Evolutionary conservation across 2,888 invertebrate genomes (phyloP).

Genomic region (Agrotis exclamationis): DNA sequence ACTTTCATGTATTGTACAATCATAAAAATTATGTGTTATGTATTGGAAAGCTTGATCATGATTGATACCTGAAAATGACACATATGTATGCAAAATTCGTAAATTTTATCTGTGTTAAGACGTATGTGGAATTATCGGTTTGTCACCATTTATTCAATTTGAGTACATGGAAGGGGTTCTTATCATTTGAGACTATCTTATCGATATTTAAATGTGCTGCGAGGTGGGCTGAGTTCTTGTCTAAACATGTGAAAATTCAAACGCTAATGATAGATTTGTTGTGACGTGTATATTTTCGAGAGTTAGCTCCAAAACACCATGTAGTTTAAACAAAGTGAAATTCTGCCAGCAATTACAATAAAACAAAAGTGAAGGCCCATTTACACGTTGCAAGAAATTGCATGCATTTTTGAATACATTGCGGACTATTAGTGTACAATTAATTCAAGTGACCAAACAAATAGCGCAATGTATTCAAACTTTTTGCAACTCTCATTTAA

Average conservation of each 20-base stretch:
- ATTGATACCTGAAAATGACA: background rate
- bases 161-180: background rate
- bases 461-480: too few species aligned
- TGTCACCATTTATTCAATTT: conserved; percentile 18
- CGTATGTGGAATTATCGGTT: conserved; percentile 15
- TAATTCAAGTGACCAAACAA: too few species aligned
- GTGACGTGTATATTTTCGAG: too few species aligned
- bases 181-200: conserved; percentile 22
- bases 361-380: too few species aligned
- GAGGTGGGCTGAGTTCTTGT: background rate
- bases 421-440: too few species aligned
- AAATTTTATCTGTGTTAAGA: background rate
- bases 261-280: too few species aligned
- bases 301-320: too few species aligned
- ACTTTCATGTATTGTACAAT: background rate
- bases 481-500: too few species aligned
- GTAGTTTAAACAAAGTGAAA: too few species aligned
- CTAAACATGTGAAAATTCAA: background rate
- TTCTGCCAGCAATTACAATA: too few species aligned
- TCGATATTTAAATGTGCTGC: conserved; percentile 14
- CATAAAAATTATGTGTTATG: background rate
- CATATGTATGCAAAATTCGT: background rate
- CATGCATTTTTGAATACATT: too few species aligned
- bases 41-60: background rate
- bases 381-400: too few species aligned